phyloP scores from a whole-genome alignment of 2,888 invertebrate species.

The Pherbina coryleti region DNA sequence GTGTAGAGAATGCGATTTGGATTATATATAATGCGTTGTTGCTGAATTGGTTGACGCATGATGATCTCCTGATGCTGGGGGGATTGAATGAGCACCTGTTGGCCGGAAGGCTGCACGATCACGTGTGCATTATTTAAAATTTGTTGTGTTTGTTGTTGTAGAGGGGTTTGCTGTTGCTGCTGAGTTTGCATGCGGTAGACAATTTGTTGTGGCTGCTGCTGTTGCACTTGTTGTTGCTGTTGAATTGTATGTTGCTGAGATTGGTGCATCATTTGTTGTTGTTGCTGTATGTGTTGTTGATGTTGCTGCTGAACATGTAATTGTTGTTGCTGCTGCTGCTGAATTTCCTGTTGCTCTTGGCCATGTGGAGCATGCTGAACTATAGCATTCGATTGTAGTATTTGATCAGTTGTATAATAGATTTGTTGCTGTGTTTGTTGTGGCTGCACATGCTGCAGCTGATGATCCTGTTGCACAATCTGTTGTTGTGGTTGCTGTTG shows the following conservation, averaged over 20 bases:
- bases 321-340: slow-evolving; percentile 45
- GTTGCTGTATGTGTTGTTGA: slow-evolving; percentile 49
- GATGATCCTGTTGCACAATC: slow-evolving; percentile 49
- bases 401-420: slow-evolving; percentile 63
- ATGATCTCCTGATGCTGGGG: slow-evolving; percentile 66
- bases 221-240: slow-evolving; percentile 54
- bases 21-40: slow-evolving; percentile 63
- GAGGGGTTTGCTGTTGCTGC: slow-evolving; percentile 56
- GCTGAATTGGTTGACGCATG: slow-evolving; percentile 63
- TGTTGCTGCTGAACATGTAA: slow-evolving; percentile 47
- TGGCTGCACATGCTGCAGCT: slow-evolving; percentile 50
- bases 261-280: slow-evolving; percentile 44
- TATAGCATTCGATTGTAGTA: slow-evolving; percentile 60
- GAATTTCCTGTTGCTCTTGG: slow-evolving; percentile 43
- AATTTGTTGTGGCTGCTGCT: slow-evolving; percentile 52
- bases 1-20: slow-evolving; percentile 61
- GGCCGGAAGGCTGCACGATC: slow-evolving; percentile 61
- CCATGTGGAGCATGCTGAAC: slow-evolving; percentile 58
- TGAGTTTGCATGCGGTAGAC: slow-evolving; percentile 52
- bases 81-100: slow-evolving; percentile 64
- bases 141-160: slow-evolving; percentile 58
- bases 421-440: slow-evolving; percentile 55
- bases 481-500: slow-evolving; percentile 58
- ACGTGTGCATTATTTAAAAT: slow-evolving; percentile 62
- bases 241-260: slow-evolving; percentile 37